A percentile compares a stretch with the other conserved stretches of the same genome.
phyloP scores from a whole-genome alignment of 2,797 vertebrate genomes.

The Paguma larvata region DNA sequence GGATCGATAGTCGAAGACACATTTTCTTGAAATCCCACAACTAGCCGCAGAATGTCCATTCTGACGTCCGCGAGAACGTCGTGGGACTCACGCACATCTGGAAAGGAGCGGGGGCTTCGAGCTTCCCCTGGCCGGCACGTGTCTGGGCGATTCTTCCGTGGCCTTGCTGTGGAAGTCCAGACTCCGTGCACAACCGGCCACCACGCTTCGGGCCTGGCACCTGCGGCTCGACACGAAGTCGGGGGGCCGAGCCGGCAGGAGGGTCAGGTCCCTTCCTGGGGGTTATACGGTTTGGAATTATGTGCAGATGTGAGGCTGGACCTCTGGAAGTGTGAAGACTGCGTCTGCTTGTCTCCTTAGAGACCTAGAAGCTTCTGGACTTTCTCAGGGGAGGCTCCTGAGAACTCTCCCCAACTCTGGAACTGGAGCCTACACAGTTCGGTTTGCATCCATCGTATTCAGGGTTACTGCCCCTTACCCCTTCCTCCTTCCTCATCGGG shows the following conservation, averaged over 20 bases:
- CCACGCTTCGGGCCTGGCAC: fast-evolving
- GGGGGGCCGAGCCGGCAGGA: fast-evolving
- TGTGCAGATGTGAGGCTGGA: no score
- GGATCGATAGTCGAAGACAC: fast-evolving
- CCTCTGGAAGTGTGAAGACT: fast-evolving
- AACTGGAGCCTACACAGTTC: fast-evolving
- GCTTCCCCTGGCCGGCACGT: fast-evolving
- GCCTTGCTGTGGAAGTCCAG: fast-evolving
- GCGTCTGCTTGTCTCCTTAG: background rate
- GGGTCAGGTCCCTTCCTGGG: fast-evolving
- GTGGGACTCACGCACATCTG: no score
- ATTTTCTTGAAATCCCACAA: background rate
- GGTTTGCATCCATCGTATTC: fast-evolving
- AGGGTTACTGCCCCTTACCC: background rate
- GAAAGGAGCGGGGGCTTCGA: fast-evolving
- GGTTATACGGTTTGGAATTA: background rate
- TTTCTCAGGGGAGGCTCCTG: background rate
- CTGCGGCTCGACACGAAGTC: fast-evolving
- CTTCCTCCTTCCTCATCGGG: fast-evolving
- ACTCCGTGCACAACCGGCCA: fast-evolving
- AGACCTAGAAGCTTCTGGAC: background rate
- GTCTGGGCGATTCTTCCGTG: fast-evolving
- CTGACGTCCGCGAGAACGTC: fast-evolving
- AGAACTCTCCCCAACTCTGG: no score
- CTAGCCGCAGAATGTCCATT: fast-evolving